phyloP scores from a whole-genome alignment of 53 echinoderm and acorn worm species.

The Luidia sarsii region DNA sequence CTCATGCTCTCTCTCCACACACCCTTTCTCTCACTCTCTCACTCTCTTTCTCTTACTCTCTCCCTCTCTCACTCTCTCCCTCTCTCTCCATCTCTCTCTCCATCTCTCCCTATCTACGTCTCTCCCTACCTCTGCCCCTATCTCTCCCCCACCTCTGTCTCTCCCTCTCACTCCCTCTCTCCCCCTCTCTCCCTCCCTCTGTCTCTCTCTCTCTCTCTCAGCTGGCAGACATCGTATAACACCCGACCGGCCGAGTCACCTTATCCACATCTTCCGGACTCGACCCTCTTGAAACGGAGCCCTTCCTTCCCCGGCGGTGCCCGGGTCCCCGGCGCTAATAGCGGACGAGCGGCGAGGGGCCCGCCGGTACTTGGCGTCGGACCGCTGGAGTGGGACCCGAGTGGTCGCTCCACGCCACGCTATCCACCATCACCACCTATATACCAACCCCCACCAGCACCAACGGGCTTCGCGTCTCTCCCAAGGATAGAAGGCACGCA shows the following conservation, averaged over 20 bases:
- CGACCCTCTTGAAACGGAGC: conserved; percentile 45
- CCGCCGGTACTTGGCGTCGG: conserved; percentile 36
- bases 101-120: too few relatives aligned
- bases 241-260: conserved; percentile 41
- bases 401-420: conserved; percentile 35
- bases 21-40: too few relatives aligned
- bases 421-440: background rate
- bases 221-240: conserved; percentile 26
- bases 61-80: too few relatives aligned
- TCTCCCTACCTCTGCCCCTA: too few relatives aligned
- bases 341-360: conserved; percentile 15
- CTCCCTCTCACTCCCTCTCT: too few relatives aligned
- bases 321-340: background rate
- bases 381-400: conserved; percentile 16
- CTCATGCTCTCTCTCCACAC: too few relatives aligned
- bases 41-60: too few relatives aligned
- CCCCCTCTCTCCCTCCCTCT: background rate
- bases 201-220: background rate
- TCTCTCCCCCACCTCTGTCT: too few relatives aligned
- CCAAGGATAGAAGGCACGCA: too few relatives aligned
- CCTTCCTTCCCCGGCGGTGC: conserved; percentile 39
- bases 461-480: too few relatives aligned
- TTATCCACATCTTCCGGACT: conserved; percentile 47
- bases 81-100: background rate
- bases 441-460: too few relatives aligned